A percentile compares a stretch with the other conserved stretches of the same genome.
These are phyloP conservation scores for Drosophila santomea DNA, from an alignment of 1,140 invertebrate species.

Conservation along the genomic window DNA sequence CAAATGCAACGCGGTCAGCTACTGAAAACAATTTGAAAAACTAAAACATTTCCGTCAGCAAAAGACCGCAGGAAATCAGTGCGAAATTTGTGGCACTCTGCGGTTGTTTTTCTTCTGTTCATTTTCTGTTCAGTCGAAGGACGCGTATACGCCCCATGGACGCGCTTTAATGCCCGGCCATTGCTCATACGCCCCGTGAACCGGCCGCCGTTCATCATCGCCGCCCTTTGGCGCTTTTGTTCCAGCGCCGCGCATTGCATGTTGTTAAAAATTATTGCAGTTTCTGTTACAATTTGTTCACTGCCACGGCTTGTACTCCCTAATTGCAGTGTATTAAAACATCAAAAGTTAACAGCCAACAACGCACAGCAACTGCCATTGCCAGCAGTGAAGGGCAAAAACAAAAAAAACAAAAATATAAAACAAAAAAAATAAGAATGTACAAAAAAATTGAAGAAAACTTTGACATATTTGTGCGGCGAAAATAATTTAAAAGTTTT, in stretches of 20 bases:
- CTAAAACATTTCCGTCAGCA: constrained; percentile 60
- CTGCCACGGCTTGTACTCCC: constrained; percentile 34
- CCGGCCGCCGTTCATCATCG: constrained; percentile 61
- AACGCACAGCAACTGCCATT: constrained; percentile 17
- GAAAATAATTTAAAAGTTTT: constrained; percentile 72
- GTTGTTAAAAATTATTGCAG: constrained; percentile 58
- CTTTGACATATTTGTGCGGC: constrained; percentile 36
- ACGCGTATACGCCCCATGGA: constrained; percentile 59
- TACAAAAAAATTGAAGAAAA: constrained; percentile 6
- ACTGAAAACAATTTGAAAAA: constrained; percentile 57
- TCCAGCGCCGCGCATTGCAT: constrained; percentile 32
- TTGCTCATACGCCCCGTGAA: constrained; percentile 73
- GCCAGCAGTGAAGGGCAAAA: constrained; percentile 14
- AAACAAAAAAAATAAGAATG: background rate
- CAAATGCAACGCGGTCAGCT: constrained; percentile 19
- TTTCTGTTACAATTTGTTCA: constrained; percentile 56
- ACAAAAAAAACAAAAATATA: background rate
- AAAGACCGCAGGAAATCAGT: constrained; percentile 68
- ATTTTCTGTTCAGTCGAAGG: constrained; percentile 21
- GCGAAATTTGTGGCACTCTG: constrained; percentile 40
- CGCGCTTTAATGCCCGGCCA: constrained; percentile 56
- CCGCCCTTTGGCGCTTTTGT: constrained; percentile 21
- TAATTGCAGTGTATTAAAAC: constrained; percentile 76
- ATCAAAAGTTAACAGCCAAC: constrained; percentile 66
- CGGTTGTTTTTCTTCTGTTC: constrained; percentile 16